phyloP scores from a whole-genome alignment of 2,113 vertebrate genomes.

The Canis aureus region DNA sequence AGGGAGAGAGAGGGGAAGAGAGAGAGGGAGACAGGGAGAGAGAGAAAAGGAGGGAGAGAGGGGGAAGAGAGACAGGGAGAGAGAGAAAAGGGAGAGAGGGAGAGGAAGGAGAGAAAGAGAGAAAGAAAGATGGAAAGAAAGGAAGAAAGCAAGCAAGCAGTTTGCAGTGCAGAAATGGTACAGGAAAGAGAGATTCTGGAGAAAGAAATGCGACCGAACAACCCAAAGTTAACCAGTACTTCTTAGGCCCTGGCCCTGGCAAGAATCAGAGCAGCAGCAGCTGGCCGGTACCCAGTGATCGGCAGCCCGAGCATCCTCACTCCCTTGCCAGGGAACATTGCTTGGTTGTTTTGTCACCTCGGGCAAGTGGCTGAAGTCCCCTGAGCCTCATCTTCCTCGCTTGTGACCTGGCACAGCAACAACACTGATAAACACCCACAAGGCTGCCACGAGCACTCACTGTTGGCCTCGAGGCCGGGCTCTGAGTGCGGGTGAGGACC shows the following conservation, averaged over 20 bases:
- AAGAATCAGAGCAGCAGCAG: background rate
- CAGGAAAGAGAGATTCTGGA: background rate
- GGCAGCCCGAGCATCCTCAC: background rate
- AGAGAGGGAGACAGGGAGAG: too few relatives aligned
- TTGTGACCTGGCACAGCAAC: background rate
- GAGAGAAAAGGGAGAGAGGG: too few relatives aligned
- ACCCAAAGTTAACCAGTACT: background rate
- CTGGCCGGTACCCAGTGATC: rapidly evolving
- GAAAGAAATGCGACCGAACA: background rate
- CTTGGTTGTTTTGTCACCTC: background rate
- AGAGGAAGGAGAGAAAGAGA: too few relatives aligned
- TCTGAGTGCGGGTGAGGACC: background rate
- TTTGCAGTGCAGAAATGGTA: background rate
- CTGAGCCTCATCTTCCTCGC: background rate
- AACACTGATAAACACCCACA: background rate
- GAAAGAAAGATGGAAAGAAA: background rate
- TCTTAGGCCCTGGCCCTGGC: background rate
- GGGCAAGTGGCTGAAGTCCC: background rate
- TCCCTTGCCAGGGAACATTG: too few relatives aligned
- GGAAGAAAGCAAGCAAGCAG: too few relatives aligned
- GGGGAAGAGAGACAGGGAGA: too few relatives aligned
- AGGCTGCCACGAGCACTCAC: background rate
- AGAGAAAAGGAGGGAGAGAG: too few relatives aligned
- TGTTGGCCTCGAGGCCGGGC: background rate
- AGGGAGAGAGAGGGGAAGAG: too few relatives aligned